Percentiles rank a stretch among this genome's conserved stretches.
These are phyloP conservation scores for Lutjanus campechanus DNA, from an alignment of 2,797 vertebrate genomes.

Conservation along the genomic window DNA sequence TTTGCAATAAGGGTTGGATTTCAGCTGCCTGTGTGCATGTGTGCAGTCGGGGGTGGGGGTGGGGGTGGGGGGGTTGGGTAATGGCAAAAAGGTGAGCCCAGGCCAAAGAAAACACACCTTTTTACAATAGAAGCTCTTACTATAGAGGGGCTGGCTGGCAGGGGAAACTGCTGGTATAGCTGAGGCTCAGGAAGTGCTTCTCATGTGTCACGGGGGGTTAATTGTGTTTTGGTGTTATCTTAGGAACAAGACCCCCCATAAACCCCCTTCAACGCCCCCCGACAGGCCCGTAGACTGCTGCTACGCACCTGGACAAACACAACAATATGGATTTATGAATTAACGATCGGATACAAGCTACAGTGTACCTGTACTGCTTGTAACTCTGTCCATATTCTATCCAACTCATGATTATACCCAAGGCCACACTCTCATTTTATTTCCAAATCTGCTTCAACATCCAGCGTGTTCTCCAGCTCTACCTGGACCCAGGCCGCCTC, in stretches of 20 bases:
- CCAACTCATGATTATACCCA: neutral
- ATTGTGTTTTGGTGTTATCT: conserved; percentile 87
- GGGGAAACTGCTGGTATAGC: conserved; percentile 70
- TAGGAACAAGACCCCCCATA: conserved; percentile 80
- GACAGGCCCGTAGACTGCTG: conserved; percentile 41
- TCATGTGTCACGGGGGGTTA: conserved; percentile 81
- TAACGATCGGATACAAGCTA: conserved; percentile 13
- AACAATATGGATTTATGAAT: conserved; percentile 66
- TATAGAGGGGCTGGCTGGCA: conserved; percentile 55
- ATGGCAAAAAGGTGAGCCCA: conserved; percentile 68
- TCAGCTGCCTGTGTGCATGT: conserved; percentile 50
- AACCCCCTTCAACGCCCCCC: conserved; percentile 50
- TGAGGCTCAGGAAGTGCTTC: conserved; percentile 78
- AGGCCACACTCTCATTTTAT: conserved; percentile 18
- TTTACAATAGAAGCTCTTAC: conserved; percentile 80
- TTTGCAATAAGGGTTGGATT: conserved; percentile 66
- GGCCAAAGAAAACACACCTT: conserved; percentile 82
- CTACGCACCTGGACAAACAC: conserved; percentile 83
- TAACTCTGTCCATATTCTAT: neutral
- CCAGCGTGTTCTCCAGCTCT: conserved; percentile 2
- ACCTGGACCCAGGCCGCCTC: conserved; percentile 12
- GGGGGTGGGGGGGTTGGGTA: conserved; percentile 42
- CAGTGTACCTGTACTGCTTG: neutral
- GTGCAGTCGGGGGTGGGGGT: conserved; percentile 8
- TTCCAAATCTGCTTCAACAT: neutral